Evolutionary conservation across 2,888 invertebrate species (phyloP).

Genomic region (Ferrisia virgata): DNA sequence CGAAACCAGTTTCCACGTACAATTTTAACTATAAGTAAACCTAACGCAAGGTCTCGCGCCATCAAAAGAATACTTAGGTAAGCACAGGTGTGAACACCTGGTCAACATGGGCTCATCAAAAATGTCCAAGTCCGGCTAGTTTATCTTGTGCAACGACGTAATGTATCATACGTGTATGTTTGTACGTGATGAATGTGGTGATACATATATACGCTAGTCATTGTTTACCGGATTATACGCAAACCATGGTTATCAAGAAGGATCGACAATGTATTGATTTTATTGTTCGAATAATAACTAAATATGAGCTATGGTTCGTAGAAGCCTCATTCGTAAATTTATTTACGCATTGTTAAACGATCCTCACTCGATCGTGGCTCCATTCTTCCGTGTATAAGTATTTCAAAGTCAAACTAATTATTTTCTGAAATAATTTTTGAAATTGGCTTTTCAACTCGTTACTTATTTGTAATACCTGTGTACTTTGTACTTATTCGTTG

Average conservation of each 20-base stretch:
- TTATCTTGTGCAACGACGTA: neutral
- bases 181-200: neutral
- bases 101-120: slow-evolving; percentile 8
- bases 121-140: neutral
- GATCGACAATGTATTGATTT: neutral
- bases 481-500: too few species aligned
- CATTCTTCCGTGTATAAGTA: neutral
- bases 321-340: neutral
- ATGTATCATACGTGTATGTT: neutral
- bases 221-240: neutral
- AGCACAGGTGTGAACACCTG: slow-evolving; percentile 38
- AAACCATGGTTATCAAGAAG: too few species aligned
- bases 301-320: neutral
- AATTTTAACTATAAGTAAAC: slow-evolving; percentile 34
- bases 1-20: slow-evolving; percentile 30
- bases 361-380: neutral
- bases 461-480: too few species aligned
- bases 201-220: neutral
- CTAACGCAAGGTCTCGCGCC: slow-evolving; percentile 22
- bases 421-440: neutral
- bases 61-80: slow-evolving; percentile 38
- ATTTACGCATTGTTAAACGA: neutral
- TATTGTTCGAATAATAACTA: neutral
- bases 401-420: neutral
- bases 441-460: too few species aligned